Evolutionary conservation across 2,113 vertebrate species (phyloP), one percentile per base, ranked within the genome.

Genomic region (Pantherophis guttatus): DNA sequence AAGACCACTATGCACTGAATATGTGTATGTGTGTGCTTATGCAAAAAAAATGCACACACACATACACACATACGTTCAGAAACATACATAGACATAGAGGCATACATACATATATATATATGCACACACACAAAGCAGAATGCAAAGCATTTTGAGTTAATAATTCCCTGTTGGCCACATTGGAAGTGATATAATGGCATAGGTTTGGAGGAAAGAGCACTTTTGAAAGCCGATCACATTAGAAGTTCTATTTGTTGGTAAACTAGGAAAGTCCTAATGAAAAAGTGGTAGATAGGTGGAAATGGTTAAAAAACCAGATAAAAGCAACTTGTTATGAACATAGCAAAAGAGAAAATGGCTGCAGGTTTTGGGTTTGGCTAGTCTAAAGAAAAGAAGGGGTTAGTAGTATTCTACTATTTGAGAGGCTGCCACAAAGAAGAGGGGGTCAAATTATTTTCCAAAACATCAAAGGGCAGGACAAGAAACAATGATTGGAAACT

Each of bases 1-100:
- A 96, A 96, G 96, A 94, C 93, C 90, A 90, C 93, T 92, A 57
- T 95, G 90, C 95, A 93, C 7, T 91, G 81, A 93, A 21, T 39
- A 17, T 19, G 2, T 39, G 6, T 17, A 6, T 8, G n/a, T 39
- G 15, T 33, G 1, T 39, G 58, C 2, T 2, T 29, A 12, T 29
- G 11, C 54, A 55, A 17, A 55, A 54, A 54, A 62, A 9, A 52
- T 50, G 29, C 26, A 65, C 11, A 65, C 12, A 6, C 29, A 81
- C 70, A 39, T 7, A 95, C 62, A 93, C 3, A 24, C 58, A 93
- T 3, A 26, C 58, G 19, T 58, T 19, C 15, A 95, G 94, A 94
- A 33, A 52, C 12, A 85, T 15, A 90, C 21, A 62, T 6, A 57
- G 55, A 57, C 17, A 24, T 94, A 54, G 1, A 92, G 92, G 91